Conservation (phyloP, 2,113 vertebrate species). For the Chaetura pelagica region DNA sequence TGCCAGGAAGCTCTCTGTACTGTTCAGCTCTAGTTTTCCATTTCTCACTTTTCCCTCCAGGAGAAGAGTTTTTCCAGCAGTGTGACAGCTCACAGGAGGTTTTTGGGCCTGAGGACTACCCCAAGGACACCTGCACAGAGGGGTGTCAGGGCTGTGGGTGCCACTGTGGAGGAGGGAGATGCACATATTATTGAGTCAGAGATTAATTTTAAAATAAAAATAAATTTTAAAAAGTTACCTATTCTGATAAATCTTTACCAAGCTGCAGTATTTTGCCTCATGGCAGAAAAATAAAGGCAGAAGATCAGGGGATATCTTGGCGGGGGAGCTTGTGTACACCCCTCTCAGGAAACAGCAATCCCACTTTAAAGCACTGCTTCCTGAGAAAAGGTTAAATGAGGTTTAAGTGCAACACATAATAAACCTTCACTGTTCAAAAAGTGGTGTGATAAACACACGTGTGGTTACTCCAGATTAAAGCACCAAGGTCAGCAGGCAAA, state of each 20-base stretch:
- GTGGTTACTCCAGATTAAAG: slow-evolving; percentile 73
- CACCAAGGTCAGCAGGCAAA: slow-evolving; percentile 60
- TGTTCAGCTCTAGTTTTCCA: neutral
- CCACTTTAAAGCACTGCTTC: slow-evolving; percentile 68
- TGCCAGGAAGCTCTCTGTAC: neutral
- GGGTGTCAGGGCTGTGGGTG: fast-evolving
- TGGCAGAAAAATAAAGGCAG: neutral
- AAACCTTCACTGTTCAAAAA: slow-evolving; percentile 82
- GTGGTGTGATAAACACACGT: slow-evolving; percentile 71
- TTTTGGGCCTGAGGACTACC: slow-evolving; percentile 23
- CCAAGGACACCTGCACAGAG: neutral
- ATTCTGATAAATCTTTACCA: neutral
- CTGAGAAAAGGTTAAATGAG: slow-evolving; percentile 77
- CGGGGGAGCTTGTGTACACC: neutral
- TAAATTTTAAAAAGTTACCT: neutral
- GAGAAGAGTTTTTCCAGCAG: slow-evolving; percentile 21
- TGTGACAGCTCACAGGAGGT: neutral
- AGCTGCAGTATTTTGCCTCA: neutral
- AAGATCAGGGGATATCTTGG: neutral
- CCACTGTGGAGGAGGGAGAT: neutral
- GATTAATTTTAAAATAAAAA: neutral
- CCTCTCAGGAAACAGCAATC: neutral
- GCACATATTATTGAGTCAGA: neutral
- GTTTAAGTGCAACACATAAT: slow-evolving; percentile 75
- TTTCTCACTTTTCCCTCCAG: slow-evolving; percentile 4